Conservation (phyloP, 1,140 invertebrate species). For the Homalodisca vitripennis region DNA sequence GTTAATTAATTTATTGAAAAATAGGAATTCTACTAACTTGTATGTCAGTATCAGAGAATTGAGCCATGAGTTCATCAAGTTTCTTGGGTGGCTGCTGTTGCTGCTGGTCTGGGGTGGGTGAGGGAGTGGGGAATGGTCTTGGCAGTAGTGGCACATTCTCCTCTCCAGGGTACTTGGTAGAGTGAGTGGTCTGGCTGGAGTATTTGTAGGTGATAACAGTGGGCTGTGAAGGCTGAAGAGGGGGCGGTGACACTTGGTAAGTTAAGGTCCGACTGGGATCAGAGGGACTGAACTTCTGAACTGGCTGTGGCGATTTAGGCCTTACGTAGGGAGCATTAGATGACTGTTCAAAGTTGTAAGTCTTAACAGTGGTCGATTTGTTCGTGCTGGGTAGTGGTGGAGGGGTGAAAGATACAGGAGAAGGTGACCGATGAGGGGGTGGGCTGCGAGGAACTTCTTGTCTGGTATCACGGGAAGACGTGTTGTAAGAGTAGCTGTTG, state of each 20-base stretch:
- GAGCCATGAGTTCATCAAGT: conserved; percentile 80
- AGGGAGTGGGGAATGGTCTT: conserved; percentile 52
- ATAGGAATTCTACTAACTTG: no score
- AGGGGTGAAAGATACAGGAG: conserved; percentile 40
- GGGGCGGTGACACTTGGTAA: conserved; percentile 35
- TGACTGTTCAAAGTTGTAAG: conserved; percentile 30
- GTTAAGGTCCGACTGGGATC: conserved; percentile 38
- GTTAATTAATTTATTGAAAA: no score
- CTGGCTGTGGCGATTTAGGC: conserved; percentile 33
- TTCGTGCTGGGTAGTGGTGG: conserved; percentile 35
- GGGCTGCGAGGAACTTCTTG: conserved; percentile 37
- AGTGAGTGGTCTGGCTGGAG: conserved; percentile 38
- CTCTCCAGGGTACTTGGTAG: conserved; percentile 35
- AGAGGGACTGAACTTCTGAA: conserved; percentile 39
- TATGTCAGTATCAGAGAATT: no score
- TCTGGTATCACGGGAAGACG: not conserved
- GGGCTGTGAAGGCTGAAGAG: conserved; percentile 30
- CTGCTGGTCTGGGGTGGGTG: conserved; percentile 47
- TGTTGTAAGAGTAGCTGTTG: conserved; percentile 30
- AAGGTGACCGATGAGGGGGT: conserved; percentile 42
- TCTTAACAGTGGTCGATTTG: conserved; percentile 5
- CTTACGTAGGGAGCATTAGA: conserved; percentile 10
- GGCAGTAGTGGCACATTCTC: conserved; percentile 44
- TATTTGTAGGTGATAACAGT: conserved; percentile 44
- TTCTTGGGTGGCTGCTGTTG: conserved; percentile 67